Conservation (phyloP, 2,797 vertebrate genomes). For the Anabas testudineus region DNA sequence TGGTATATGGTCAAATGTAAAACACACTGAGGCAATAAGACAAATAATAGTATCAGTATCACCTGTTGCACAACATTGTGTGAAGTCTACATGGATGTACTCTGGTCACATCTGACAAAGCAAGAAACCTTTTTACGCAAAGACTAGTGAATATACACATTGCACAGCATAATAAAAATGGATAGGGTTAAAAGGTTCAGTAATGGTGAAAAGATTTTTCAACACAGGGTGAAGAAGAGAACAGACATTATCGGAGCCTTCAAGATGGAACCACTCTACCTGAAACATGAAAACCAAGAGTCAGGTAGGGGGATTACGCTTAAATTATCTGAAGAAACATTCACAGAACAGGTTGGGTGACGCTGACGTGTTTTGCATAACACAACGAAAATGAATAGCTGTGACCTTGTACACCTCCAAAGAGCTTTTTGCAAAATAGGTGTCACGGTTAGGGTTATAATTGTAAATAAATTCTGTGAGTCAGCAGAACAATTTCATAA, state of each 20-base stretch:
- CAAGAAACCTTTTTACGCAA: too few species aligned
- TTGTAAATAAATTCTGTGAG: too few species aligned
- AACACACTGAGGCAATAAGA: not conserved
- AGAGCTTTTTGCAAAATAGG: too few species aligned
- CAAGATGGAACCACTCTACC: slow-evolving; percentile 94
- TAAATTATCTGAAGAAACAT: not conserved
- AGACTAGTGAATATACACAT: too few species aligned
- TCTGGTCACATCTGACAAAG: too few species aligned
- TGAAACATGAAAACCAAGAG: slow-evolving; percentile 93
- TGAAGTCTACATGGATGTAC: not conserved
- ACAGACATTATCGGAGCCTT: slow-evolving; percentile 91
- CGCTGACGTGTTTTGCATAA: not conserved
- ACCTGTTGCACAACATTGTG: not conserved
- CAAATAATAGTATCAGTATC: not conserved
- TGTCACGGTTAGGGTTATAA: too few species aligned
- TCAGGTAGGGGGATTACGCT: slow-evolving; percentile 85
- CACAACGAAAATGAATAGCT: not conserved
- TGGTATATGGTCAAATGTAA: not conserved
- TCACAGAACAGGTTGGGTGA: not conserved
- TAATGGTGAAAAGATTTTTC: not conserved
- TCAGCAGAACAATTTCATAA: slow-evolving; percentile 15
- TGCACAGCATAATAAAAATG: too few species aligned
- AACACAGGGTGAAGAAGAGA: slow-evolving; percentile 92
- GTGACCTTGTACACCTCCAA: not conserved
- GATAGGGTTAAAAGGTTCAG: not conserved